phyloP scores from a whole-genome alignment of 2,888 invertebrate species.

The Cephus nigrinus region DNA sequence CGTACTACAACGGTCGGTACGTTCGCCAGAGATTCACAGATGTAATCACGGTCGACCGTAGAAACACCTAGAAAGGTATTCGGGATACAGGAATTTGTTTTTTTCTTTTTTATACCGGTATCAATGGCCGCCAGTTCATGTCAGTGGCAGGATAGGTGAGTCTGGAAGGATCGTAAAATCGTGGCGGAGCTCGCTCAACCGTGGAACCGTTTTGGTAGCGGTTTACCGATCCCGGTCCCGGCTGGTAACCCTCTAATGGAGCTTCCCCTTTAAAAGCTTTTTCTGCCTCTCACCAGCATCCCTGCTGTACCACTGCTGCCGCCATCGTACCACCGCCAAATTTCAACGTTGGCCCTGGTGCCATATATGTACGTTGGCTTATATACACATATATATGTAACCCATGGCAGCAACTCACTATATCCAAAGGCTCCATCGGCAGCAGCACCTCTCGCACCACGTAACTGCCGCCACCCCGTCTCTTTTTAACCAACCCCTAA shows the following conservation, averaged over 20 bases:
- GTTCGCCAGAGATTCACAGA: background rate
- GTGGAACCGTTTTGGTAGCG: slow-evolving; percentile 1
- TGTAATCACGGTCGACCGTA: background rate
- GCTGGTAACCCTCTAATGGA: slow-evolving; percentile 16
- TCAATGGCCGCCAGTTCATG: background rate
- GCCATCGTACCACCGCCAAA: slow-evolving; percentile 24
- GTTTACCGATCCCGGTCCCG: slow-evolving; percentile 6
- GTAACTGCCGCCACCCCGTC: slow-evolving; percentile 15
- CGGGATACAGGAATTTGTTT: background rate
- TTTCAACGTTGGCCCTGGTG: slow-evolving; percentile 21
- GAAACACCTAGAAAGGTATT: background rate
- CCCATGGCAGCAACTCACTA: too few species aligned
- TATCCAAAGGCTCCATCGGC: too few species aligned
- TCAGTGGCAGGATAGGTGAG: background rate
- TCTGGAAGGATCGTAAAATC: background rate
- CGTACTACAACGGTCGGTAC: background rate
- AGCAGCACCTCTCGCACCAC: slow-evolving; percentile 13
- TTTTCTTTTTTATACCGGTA: background rate
- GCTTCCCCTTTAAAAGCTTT: slow-evolving; percentile 39
- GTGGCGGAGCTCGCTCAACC: background rate
- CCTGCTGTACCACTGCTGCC: slow-evolving; percentile 30
- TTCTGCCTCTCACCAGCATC: slow-evolving; percentile 15
- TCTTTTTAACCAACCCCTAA: slow-evolving; percentile 32
- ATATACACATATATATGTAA: background rate
- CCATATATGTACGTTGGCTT: background rate